phyloP scores from a whole-genome alignment of 2,888 invertebrate species.

The Perithous albicinctus region DNA sequence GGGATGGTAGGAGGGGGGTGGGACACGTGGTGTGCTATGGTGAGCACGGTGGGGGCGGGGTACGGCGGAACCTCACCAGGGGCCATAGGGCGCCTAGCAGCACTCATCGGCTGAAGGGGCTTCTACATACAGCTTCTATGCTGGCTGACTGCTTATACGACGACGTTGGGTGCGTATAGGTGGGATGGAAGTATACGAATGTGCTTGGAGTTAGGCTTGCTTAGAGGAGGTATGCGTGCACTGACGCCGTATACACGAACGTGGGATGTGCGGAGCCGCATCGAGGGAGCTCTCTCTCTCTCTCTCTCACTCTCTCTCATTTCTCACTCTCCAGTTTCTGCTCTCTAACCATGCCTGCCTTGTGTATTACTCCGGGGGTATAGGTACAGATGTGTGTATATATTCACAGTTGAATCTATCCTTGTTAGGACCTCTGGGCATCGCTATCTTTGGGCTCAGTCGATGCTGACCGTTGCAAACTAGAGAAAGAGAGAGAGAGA shows the following conservation, averaged over 20 bases:
- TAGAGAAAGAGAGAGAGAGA: slow-evolving; percentile 23
- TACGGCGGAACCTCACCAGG: slow-evolving; percentile 62
- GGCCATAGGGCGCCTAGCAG: slow-evolving; percentile 75
- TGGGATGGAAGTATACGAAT: slow-evolving; percentile 7
- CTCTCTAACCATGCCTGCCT: slow-evolving; percentile 5
- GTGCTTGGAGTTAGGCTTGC: slow-evolving; percentile 51
- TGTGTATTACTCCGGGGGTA: not conserved
- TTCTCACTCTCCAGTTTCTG: slow-evolving; percentile 56
- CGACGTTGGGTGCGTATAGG: not conserved
- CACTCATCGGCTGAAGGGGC: slow-evolving; percentile 81
- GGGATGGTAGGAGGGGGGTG: slow-evolving; percentile 13
- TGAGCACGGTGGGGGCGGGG: slow-evolving; percentile 43
- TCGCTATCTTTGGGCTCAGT: slow-evolving; percentile 13
- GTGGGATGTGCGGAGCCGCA: slow-evolving; percentile 59
- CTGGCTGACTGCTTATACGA: not conserved
- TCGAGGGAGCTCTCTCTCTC: slow-evolving; percentile 57
- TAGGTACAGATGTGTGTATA: slow-evolving; percentile 8
- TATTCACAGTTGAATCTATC: slow-evolving; percentile 18
- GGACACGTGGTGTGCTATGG: slow-evolving; percentile 30
- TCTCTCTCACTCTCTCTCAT: too few relatives aligned
- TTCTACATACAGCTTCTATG: slow-evolving; percentile 69
- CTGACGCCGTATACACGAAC: slow-evolving; percentile 58
- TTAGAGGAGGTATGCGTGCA: slow-evolving; percentile 59
- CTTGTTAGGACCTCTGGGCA: slow-evolving; percentile 6
- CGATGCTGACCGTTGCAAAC: slow-evolving; percentile 24